These are phyloP conservation scores for Hipposideros larvatus DNA, from an alignment of 2,797 vertebrate genomes.

Conservation along the genomic window DNA sequence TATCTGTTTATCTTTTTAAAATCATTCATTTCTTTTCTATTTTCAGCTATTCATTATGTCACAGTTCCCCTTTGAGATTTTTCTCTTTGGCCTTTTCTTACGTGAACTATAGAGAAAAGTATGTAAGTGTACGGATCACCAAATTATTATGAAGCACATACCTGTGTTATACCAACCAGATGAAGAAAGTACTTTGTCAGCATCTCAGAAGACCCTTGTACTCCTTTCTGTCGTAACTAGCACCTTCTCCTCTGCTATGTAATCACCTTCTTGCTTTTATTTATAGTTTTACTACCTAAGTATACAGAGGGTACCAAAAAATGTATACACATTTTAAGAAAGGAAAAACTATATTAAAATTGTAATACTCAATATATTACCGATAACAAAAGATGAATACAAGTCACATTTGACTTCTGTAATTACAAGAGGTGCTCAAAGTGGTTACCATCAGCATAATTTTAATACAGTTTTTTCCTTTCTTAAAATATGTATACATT, in stretches of 20 bases:
- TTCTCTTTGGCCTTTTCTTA: conserved; percentile 22
- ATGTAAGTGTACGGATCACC: neutral
- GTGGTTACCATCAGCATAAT: too few species aligned
- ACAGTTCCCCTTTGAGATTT: neutral
- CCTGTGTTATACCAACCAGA: neutral
- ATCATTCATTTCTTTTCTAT: neutral
- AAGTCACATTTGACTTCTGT: too few species aligned
- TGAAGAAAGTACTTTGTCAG: neutral
- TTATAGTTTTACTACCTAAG: neutral
- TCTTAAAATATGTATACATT: too few species aligned
- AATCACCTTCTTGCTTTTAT: neutral
- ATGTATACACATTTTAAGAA: too few species aligned
- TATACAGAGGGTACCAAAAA: neutral
- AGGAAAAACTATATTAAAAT: too few species aligned
- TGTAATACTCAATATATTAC: too few species aligned
- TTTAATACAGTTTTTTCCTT: too few species aligned
- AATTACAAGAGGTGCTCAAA: too few species aligned
- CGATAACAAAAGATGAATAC: too few species aligned
- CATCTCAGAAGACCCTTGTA: neutral
- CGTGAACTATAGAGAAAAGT: conserved; percentile 27
- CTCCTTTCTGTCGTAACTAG: neutral
- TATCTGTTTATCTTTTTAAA: neutral
- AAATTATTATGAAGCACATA: neutral
- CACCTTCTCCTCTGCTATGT: neutral
- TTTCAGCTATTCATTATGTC: conserved; percentile 17